A percentile compares a stretch with the other conserved stretches of the same genome.
Evolutionary conservation across 2,113 vertebrate genomes (phyloP).

Genomic region (Martes martes): DNA sequence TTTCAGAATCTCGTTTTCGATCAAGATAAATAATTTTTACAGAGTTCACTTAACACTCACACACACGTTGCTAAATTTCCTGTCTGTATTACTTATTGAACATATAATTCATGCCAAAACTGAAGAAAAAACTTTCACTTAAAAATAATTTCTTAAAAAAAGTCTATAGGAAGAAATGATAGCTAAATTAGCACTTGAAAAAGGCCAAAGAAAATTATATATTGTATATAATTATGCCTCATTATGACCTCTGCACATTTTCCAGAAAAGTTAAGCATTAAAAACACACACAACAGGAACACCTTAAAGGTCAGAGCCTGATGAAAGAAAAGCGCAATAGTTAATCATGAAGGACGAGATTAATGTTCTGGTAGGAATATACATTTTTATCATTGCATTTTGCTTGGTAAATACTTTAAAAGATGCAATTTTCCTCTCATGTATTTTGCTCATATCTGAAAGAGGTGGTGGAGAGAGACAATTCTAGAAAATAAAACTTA

Average conservation of each 20-base stretch:
- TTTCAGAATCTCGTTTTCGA: constrained; percentile 27
- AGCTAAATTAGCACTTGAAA: constrained; percentile 75
- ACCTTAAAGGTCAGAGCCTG: constrained; percentile 75
- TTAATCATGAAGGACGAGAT: constrained; percentile 71
- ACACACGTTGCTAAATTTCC: neutral
- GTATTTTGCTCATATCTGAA: constrained; percentile 43
- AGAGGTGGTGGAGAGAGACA: neutral
- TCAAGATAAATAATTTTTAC: constrained; percentile 13
- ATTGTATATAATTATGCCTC: constrained; percentile 75
- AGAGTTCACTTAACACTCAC: neutral
- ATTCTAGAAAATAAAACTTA: constrained; percentile 48
- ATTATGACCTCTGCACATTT: constrained; percentile 76
- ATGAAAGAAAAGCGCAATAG: constrained; percentile 72
- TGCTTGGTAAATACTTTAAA: constrained; percentile 56
- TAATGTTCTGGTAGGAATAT: constrained; percentile 51
- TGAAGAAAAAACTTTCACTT: constrained; percentile 56
- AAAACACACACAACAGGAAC: constrained; percentile 72
- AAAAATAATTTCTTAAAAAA: constrained; percentile 59
- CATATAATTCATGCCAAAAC: constrained; percentile 41
- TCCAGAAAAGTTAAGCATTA: constrained; percentile 74
- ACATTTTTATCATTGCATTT: constrained; percentile 60
- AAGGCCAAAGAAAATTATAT: constrained; percentile 78
- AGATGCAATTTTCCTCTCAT: neutral
- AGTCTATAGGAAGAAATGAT: constrained; percentile 72
- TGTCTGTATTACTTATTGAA: constrained; percentile 12